Conservation (phyloP, 2,113 vertebrate species). For the Nothoprocta perdicaria region DNA sequence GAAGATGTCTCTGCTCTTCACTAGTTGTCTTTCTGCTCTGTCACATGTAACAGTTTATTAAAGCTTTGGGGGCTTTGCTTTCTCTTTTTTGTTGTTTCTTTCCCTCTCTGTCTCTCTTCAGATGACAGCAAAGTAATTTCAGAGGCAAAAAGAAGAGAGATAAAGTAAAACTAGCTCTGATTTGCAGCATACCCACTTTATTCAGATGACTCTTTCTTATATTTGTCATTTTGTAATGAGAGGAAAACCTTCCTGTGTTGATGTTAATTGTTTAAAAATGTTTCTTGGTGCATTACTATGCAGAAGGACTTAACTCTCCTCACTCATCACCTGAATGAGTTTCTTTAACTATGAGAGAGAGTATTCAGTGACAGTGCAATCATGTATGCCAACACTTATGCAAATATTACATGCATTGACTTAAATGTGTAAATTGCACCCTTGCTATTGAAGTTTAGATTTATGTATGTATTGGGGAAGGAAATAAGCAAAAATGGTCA, state of each 20-base stretch:
- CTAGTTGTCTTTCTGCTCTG: slow-evolving; percentile 26
- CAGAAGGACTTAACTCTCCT: not conserved
- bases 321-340: not conserved
- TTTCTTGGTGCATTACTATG: not conserved
- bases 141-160: not conserved
- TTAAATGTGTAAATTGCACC: not conserved
- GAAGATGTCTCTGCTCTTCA: slow-evolving; percentile 7
- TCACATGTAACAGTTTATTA: slow-evolving; percentile 47
- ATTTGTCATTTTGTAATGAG: not conserved
- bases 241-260: not conserved
- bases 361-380: not conserved
- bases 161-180: not conserved
- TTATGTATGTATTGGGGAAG: not conserved
- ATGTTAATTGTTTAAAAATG: not conserved
- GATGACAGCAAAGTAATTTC: slow-evolving; percentile 9
- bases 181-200: not conserved
- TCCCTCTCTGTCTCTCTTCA: not conserved
- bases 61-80: slow-evolving; percentile 14
- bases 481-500: not conserved
- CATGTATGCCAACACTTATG: not conserved
- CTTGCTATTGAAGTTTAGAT: not conserved
- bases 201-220: not conserved
- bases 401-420: not conserved
- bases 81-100: not conserved
- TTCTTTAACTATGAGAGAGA: not conserved